Base-by-base conservation (phyloP, 2,888 invertebrate genomes). In the Agrotis clavis region DNA sequence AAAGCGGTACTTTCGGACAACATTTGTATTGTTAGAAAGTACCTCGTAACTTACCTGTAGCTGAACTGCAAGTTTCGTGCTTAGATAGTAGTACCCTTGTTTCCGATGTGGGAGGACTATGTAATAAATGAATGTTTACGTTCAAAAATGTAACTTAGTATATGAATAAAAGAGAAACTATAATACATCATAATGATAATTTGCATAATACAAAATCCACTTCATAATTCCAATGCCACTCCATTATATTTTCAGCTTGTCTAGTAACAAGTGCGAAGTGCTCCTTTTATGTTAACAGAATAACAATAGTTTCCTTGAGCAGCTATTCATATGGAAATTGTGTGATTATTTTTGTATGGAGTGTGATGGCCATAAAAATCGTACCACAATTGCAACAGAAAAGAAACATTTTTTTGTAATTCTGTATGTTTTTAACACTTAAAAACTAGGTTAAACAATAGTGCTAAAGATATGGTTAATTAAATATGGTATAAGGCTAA, bases 321-420 rank as follows among this genome's bases (percentile, higher is more conserved):
- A 30, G 35, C 65, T 71, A 86, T 80, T 81, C 71, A 67, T 67
- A 81, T 76, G 77, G 53, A 69, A 81, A 81, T 84, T 63, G 14
- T 41, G 60, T 66, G 35, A 70, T 80, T 65, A 83, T 74, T 62
- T 54, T 47, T 64, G 18, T 70, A 30, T 35, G 53, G 19, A 56
- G 21, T 59, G 64, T 71, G 65, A 70, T 71, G 61, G 57, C 13
- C 56, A 69, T 30, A 61, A 35, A 63, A 67, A 57, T 50, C 19
- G 1, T 59, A 21, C 16, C 25, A 47, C 48, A 54, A 53, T 51
- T 41, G 25, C 21, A 67, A 25, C 11, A 45, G 45, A 53, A 35
- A 48, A 41, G 47, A 30, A 19, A 56, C 21, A 0, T 19, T 74
- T 45, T 53, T 54, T 41, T 21, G 13, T 51, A 51, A 51, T 35